These are phyloP conservation scores for Euzophera pinguis DNA, from an alignment of 2,888 invertebrate species.

Conservation along the genomic window DNA sequence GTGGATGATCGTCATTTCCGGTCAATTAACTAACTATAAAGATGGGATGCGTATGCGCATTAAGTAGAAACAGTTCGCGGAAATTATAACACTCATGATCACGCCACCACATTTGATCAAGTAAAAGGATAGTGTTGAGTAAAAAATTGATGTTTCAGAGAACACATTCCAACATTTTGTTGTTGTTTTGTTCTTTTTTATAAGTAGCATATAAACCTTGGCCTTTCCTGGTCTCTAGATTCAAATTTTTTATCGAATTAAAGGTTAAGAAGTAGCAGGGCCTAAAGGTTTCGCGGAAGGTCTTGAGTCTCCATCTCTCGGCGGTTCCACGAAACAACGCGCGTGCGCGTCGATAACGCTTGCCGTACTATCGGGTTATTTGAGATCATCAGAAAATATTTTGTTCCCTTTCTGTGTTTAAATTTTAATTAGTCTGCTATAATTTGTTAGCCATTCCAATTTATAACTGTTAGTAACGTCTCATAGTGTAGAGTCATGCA, in stretches of 20 bases:
- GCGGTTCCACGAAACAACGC: constrained; percentile 41
- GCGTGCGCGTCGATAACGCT: constrained; percentile 35
- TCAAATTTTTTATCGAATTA: constrained; percentile 12
- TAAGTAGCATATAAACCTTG: constrained; percentile 4
- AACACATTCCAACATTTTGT: background rate
- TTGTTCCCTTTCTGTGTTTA: background rate
- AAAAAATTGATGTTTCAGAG: background rate
- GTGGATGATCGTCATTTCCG: constrained; percentile 14
- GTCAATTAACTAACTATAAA: constrained; percentile 14
- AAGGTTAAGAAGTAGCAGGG: constrained; percentile 21
- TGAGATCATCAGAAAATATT: constrained; percentile 2
- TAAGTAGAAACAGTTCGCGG: constrained; percentile 7
- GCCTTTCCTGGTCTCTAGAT: constrained; percentile 13
- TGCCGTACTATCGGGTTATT: constrained; percentile 23
- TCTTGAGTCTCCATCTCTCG: constrained; percentile 32
- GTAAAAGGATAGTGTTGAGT: background rate
- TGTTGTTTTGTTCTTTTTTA: background rate
- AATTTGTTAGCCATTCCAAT: too few relatives aligned
- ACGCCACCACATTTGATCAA: background rate
- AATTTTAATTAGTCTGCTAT: background rate
- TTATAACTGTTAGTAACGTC: too few relatives aligned
- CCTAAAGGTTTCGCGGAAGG: constrained; percentile 48
- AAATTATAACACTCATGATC: constrained; percentile 6
- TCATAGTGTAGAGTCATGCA: too few relatives aligned
- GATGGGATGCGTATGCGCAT: constrained; percentile 7